Evolutionary conservation across 2,888 invertebrate species (phyloP).

Genomic region (Chorisops tibialis): DNA sequence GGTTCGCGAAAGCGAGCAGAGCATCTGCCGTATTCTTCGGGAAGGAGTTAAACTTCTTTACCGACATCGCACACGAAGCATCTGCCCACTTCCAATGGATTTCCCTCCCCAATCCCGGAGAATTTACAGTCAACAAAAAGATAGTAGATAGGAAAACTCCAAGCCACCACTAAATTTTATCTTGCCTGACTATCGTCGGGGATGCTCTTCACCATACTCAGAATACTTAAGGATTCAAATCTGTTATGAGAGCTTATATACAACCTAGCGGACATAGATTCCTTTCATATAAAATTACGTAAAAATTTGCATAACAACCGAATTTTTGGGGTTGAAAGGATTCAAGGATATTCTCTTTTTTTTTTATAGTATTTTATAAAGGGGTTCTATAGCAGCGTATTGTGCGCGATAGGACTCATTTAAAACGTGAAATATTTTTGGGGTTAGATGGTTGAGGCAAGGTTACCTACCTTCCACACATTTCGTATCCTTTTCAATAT

Average conservation of each 20-base stretch:
- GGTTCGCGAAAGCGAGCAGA: too few species aligned
- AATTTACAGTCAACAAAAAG: too few species aligned
- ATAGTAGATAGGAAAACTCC: too few species aligned
- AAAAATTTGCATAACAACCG: constrained; percentile 34
- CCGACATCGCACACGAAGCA: too few species aligned
- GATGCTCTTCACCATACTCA: too few species aligned
- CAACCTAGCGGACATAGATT: constrained; percentile 29
- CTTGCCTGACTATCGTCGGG: too few species aligned
- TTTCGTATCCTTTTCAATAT: not conserved
- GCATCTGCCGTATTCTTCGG: too few species aligned
- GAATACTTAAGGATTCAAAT: constrained; percentile 33
- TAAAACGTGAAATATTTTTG: not conserved
- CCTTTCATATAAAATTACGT: constrained; percentile 34
- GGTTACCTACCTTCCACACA: constrained; percentile 7
- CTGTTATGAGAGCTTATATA: constrained; percentile 29
- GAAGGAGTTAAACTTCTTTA: too few species aligned
- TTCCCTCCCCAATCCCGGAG: too few species aligned
- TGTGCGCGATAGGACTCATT: not conserved
- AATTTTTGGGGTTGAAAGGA: constrained; percentile 30
- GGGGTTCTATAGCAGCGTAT: not conserved
- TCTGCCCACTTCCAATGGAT: too few species aligned
- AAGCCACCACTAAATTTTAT: too few species aligned
- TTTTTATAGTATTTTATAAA: not conserved
- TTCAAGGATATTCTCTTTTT: constrained; percentile 13
- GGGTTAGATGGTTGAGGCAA: not conserved